Evolutionary conservation across 1,140 invertebrate genomes (phyloP), one percentile per base, ranked within the genome.

Genomic region (Apocrypta bakeri): DNA sequence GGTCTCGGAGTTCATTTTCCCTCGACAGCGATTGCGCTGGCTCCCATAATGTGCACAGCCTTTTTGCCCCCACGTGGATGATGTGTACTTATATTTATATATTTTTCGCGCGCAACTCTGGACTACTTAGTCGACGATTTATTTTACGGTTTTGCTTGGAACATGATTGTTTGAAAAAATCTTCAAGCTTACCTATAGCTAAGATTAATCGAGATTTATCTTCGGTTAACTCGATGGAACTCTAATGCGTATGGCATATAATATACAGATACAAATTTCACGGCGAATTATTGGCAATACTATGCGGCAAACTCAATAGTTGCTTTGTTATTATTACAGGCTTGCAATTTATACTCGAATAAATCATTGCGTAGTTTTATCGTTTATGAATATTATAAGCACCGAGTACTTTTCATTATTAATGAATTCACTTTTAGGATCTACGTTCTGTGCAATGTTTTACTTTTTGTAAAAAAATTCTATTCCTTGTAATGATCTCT

Each of bases 81-180:
- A 42, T 42, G 14, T 69, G 9, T 42, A 27, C n/a, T 56, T 75
- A 75, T 73, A 40, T 73, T 56, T 75, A 75, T 73, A 40, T 73
- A 73, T 73, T 73, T 73, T 73, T 73, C 71, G 68, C 33, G 37
- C 33, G 40, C 33, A 24, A 40, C 21, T 12, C 48, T 8, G 21
- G 37, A 42, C 71, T 73, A 73, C 72, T 75, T 75, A 31, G 42
- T n/a, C 25, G 27, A 61, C 11, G 72, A 75, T 75, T 75, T 74
- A 74, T 75, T 75, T 48, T 27, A 75, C 42, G 42, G 17, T 40
- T 56, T 56, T 56, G 0, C 48, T 0, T 3, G 48, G 48, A 56
- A 56, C 1, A 17, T 21, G 37, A 72, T 72, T 27, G 69, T 42
- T 71, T 71, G 27, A 12, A 37, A 24, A 42, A 72, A 72, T 56